phyloP scores from a whole-genome alignment of 2,113 vertebrate genomes.

The Carassius carassius region DNA sequence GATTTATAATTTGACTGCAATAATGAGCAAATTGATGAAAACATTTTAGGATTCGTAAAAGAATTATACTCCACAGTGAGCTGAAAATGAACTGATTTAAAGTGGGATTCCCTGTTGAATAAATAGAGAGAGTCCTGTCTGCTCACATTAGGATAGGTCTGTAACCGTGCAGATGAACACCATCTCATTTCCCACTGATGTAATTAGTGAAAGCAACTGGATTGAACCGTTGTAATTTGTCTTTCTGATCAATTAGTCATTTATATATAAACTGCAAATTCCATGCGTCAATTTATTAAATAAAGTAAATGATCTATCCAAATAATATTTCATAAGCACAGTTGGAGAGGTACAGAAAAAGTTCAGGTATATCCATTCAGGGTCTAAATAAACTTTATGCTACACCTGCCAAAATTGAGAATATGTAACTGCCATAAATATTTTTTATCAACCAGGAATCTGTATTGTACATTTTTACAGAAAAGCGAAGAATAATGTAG shows the following conservation, averaged over 20 bases:
- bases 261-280: conserved; percentile 22
- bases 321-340: conserved; percentile 1
- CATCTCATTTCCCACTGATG: conserved; percentile 37
- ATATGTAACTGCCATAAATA: neutral
- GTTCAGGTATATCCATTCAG: neutral
- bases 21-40: neutral
- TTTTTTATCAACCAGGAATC: neutral
- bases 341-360: neutral
- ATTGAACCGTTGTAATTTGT: conserved; percentile 33
- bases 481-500: neutral
- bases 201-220: conserved; percentile 45
- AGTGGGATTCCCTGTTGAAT: neutral
- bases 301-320: neutral
- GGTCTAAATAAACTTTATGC: neutral
- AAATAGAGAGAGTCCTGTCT: too few relatives aligned
- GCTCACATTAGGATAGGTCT: conserved; percentile 16
- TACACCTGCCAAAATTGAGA: neutral
- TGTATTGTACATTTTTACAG: neutral
- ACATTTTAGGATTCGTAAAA: neutral
- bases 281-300: conserved; percentile 6
- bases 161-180: conserved; percentile 7
- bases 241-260: conserved; percentile 42
- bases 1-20: neutral
- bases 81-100: conserved; percentile 1
- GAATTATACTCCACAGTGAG: conserved; percentile 5